phyloP scores from a whole-genome alignment of 1,140 invertebrate genomes.

The Saccostrea glomerata region DNA sequence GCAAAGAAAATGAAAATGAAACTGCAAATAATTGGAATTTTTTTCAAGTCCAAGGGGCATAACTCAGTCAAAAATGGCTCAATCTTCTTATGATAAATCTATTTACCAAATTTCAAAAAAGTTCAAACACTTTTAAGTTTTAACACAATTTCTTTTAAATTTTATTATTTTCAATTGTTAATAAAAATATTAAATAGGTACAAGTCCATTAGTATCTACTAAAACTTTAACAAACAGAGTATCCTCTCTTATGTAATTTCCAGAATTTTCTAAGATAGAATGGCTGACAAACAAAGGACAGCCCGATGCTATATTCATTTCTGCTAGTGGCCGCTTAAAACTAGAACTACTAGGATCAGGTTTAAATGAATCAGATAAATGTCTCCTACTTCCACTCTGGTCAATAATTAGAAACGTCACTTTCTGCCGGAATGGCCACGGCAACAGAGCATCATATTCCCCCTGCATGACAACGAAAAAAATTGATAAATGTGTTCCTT shows the following conservation, averaged over 20 bases:
- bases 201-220: conserved; percentile 60
- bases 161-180: not conserved
- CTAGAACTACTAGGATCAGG: conserved; percentile 73
- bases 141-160: not conserved
- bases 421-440: conserved; percentile 77
- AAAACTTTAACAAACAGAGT: conserved; percentile 69
- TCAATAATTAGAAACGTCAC: conserved; percentile 76
- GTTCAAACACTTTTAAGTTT: too few relatives aligned
- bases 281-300: conserved; percentile 75
- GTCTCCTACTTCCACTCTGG: conserved; percentile 71
- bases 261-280: conserved; percentile 55
- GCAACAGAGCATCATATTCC: conserved; percentile 72
- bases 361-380: conserved; percentile 75
- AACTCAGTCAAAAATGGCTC: too few relatives aligned
- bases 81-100: too few relatives aligned
- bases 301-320: conserved; percentile 78
- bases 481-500: conserved; percentile 75
- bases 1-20: too few relatives aligned
- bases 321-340: conserved; percentile 74
- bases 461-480: conserved; percentile 78
- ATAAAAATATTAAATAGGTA: not conserved
- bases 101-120: too few relatives aligned
- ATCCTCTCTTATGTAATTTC: conserved; percentile 70
- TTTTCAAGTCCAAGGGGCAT: too few relatives aligned
- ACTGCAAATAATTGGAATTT: too few relatives aligned